These are phyloP conservation scores for Neoitamus cyanurus DNA, from an alignment of 2,888 invertebrate species.

Conservation along the genomic window DNA sequence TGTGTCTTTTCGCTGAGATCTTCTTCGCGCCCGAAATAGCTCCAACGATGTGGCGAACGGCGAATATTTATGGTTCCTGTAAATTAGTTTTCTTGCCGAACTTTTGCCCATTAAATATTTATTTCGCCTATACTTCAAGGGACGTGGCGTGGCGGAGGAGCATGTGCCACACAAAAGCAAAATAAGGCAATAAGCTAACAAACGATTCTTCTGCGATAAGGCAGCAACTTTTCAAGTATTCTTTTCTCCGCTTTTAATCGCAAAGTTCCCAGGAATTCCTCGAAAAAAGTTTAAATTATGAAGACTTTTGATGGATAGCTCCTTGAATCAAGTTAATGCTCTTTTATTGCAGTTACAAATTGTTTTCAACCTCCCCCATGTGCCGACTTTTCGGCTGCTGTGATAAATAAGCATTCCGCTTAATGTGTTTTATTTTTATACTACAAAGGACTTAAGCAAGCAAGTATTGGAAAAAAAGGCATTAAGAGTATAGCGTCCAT, in stretches of 20 bases:
- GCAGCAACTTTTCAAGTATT: conserved; percentile 6
- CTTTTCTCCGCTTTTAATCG: conserved; percentile 13
- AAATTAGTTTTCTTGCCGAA: conserved; percentile 42
- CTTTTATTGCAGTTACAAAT: conserved; percentile 39
- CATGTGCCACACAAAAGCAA: background rate
- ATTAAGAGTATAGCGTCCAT: background rate
- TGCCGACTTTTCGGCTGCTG: background rate
- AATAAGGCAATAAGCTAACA: conserved; percentile 7
- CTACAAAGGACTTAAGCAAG: background rate
- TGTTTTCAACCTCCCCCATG: conserved; percentile 1
- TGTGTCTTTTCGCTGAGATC: background rate
- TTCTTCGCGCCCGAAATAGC: background rate
- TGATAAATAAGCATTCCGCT: background rate
- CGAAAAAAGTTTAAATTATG: conserved; percentile 34
- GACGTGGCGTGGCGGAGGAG: background rate
- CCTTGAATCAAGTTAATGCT: conserved; percentile 14
- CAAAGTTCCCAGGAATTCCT: background rate
- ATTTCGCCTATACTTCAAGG: background rate
- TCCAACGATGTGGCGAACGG: background rate
- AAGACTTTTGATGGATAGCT: conserved; percentile 34
- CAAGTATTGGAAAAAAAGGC: background rate
- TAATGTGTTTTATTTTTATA: conserved; percentile 6
- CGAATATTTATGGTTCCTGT: conserved; percentile 35
- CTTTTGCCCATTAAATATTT: conserved; percentile 33
- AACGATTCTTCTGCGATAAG: conserved; percentile 14